These are phyloP conservation scores for Scaptomyza pallida DNA, from an alignment of 1,140 invertebrate species.

Conservation along the genomic window DNA sequence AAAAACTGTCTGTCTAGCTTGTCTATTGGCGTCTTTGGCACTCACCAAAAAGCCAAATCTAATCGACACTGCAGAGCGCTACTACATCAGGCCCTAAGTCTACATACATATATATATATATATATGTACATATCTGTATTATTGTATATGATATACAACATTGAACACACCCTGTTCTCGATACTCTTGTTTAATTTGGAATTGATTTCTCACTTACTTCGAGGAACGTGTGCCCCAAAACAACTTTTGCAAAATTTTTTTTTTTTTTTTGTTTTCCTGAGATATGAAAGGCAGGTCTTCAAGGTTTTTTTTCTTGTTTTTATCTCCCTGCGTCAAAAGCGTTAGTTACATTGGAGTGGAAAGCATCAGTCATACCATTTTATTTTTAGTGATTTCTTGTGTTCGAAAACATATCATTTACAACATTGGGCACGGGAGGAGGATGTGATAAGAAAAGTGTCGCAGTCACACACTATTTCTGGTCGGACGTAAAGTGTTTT, in stretches of 20 bases:
- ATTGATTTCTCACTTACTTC: slow-evolving; percentile 27
- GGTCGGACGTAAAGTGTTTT: slow-evolving; percentile 55
- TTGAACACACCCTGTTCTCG: slow-evolving; percentile 20
- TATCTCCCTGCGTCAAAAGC: slow-evolving; percentile 11
- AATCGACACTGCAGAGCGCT: slow-evolving; percentile 46
- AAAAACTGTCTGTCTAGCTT: slow-evolving; percentile 60
- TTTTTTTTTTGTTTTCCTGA: slow-evolving; percentile 23
- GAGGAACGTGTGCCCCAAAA: slow-evolving; percentile 15
- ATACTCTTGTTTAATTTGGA: slow-evolving; percentile 27
- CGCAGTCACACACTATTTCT: slow-evolving; percentile 59
- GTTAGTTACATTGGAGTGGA: too few species aligned
- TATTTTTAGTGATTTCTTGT: slow-evolving; percentile 71
- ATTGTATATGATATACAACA: too few species aligned
- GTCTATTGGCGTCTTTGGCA: slow-evolving; percentile 20
- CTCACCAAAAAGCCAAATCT: slow-evolving; percentile 61
- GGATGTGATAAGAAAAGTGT: slow-evolving; percentile 48
- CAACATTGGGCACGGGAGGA: slow-evolving; percentile 38
- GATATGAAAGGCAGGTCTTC: slow-evolving; percentile 21
- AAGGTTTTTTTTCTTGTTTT: slow-evolving; percentile 20
- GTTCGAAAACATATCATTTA: slow-evolving; percentile 76
- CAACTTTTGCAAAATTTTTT: slow-evolving; percentile 25
- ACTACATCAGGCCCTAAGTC: slow-evolving; percentile 22
- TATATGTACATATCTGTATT: too few species aligned
- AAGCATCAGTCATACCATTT: slow-evolving; percentile 35
- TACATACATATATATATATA: too few species aligned